A percentile compares a stretch with the other conserved stretches of the same genome.
These are phyloP conservation scores for Andricus grossulariae DNA, from an alignment of 1,140 invertebrate species.

Conservation along the genomic window DNA sequence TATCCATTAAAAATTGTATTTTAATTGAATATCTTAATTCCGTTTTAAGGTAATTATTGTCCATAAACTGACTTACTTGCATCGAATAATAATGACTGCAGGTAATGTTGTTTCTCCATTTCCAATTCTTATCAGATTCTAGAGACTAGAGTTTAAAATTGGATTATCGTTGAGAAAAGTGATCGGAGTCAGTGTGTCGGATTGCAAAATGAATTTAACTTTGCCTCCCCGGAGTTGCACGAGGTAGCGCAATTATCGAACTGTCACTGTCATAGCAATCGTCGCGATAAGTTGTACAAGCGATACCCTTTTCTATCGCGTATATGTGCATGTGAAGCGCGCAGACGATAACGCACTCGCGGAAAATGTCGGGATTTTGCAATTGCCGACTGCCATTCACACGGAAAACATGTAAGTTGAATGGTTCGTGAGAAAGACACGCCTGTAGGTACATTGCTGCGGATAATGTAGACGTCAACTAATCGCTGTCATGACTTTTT, in stretches of 20 bases:
- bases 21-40: too few relatives aligned
- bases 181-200: neutral
- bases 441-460: constrained; percentile 3
- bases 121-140: too few relatives aligned
- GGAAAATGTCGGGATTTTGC: constrained; percentile 28
- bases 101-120: too few relatives aligned
- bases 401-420: constrained; percentile 24
- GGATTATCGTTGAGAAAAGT: neutral
- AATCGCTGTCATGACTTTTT: neutral
- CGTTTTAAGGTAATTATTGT: too few relatives aligned
- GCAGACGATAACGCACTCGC: constrained; percentile 33
- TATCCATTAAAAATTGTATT: too few relatives aligned
- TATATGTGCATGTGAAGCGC: constrained; percentile 31
- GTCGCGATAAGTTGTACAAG: constrained; percentile 50
- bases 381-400: constrained; percentile 27
- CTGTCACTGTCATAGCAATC: constrained; percentile 52
- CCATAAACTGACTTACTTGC: too few relatives aligned
- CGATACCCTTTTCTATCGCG: constrained; percentile 36
- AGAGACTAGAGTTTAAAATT: neutral
- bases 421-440: constrained; percentile 25
- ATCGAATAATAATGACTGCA: too few relatives aligned
- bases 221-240: constrained; percentile 27
- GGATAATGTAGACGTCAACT: constrained; percentile 28
- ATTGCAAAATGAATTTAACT: constrained; percentile 32
- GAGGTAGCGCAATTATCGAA: constrained; percentile 43